Conservation (phyloP, 2,888 invertebrate species). For the Drosophila aldrichi region DNA sequence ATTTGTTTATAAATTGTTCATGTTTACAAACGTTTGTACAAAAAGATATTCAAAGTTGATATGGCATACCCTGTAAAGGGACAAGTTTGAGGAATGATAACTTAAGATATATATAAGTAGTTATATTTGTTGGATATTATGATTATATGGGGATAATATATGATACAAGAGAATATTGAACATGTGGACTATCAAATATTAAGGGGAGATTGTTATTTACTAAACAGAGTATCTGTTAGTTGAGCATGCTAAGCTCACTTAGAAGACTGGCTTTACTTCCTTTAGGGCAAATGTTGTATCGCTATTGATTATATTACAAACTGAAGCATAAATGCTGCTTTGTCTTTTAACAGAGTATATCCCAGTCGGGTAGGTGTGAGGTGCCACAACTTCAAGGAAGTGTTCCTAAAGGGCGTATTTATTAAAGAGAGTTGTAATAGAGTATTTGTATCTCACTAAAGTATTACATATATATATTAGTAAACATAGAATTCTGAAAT, state of each 20-base stretch:
- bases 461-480: too few species aligned
- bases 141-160: too few species aligned
- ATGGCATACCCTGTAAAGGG: conserved; percentile 12
- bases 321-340: neutral
- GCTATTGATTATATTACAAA: neutral
- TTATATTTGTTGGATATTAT: neutral
- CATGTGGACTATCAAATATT: too few species aligned
- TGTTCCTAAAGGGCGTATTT: too few species aligned
- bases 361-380: neutral
- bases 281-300: neutral
- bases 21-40: conserved; percentile 18
- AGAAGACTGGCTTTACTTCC: neutral
- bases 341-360: neutral
- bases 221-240: neutral
- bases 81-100: too few species aligned
- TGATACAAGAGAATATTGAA: too few species aligned
- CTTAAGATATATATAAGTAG: too few species aligned
- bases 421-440: too few species aligned
- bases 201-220: neutral
- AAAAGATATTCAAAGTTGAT: conserved; percentile 12
- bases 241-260: neutral
- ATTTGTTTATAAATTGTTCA: conserved; percentile 66
- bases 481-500: too few species aligned
- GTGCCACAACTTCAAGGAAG: too few species aligned
- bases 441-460: too few species aligned